Base-by-base conservation (phyloP, 2,888 invertebrate species). In the Hylaea fasciaria region DNA sequence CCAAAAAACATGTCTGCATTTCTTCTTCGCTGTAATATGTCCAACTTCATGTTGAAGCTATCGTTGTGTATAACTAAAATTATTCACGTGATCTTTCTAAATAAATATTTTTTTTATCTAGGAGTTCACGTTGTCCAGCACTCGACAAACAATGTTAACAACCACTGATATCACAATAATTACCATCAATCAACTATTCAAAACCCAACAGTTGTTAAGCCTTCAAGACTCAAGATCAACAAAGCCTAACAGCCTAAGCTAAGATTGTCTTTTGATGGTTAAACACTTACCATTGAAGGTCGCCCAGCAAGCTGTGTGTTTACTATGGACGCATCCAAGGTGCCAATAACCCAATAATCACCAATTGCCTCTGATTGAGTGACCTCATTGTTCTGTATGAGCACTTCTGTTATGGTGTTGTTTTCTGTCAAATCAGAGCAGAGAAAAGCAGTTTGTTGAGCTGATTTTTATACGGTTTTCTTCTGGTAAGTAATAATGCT, bases 341-440 rank as follows among this genome's bases (percentile, higher is more conserved):
- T 54, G 66, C 65, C 70, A 71, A 72, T 72, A 73, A 71, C 70
- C 71, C 66, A 68, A 67, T 73, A 70, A 73, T 71, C 50, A 53
- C 58, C 71, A 69, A 76, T 71, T 76, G 70, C 54, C 48, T 61
- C 56, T 65, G 47, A 57, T 56, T 64, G 57, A 67, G 62, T 69
- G 72, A 73, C 69, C 70, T 73, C 70, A 68, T 72, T 76, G 69
- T 71, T 70, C 70, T 68, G 22, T 22, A 22, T 22, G 5, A 22
- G 5, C 22, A 22, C 22, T 22, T 22, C 22, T 22, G 5, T 48
- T 17, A 43, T 52, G 60, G 41, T 65, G 47, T 59, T 57, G 16
- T 64, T 66, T 63, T 65, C 61, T 59, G 40, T 43, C 56, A 60
- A 43, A 49, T 60, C 47, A 55, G 58, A 54, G n/a, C n/a, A n/a